Evolutionary conservation across 2,113 vertebrate species (phyloP).

Genomic region (Dasyornis broadbenti): DNA sequence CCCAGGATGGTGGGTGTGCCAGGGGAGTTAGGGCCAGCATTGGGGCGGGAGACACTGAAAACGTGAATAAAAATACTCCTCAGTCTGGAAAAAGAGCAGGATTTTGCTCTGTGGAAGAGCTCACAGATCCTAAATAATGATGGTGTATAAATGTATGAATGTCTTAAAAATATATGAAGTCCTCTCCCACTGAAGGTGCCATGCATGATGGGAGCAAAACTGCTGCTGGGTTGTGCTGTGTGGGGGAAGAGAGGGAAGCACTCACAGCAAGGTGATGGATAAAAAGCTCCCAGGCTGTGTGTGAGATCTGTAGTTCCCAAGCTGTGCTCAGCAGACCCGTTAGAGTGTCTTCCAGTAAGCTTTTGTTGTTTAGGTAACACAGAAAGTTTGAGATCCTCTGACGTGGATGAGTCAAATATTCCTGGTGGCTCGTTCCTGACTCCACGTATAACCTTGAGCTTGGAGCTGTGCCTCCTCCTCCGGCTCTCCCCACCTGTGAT

Average conservation of each 20-base stretch:
- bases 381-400: not conserved
- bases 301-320: not conserved
- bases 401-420: not conserved
- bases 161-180: not conserved
- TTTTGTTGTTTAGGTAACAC: not conserved
- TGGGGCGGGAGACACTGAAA: accelerated
- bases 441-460: not conserved
- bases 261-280: not conserved
- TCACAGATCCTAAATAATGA: not conserved
- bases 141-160: not conserved
- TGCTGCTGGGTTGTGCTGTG: not conserved
- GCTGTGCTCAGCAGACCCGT: not conserved
- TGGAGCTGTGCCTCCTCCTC: constrained; percentile 4
- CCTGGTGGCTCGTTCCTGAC: not conserved
- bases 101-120: not conserved
- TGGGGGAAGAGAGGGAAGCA: not conserved
- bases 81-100: not conserved
- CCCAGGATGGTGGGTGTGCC: not conserved
- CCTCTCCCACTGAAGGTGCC: not conserved
- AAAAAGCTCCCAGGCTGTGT: not conserved
- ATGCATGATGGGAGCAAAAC: not conserved
- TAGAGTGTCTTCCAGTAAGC: accelerated
- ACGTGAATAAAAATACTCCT: not conserved
- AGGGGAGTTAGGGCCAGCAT: not conserved
- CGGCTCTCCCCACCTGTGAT: not conserved